Evolutionary conservation across 2,113 vertebrate genomes (phyloP), one percentile per base, ranked within the genome.

Genomic region (Empidonax traillii): DNA sequence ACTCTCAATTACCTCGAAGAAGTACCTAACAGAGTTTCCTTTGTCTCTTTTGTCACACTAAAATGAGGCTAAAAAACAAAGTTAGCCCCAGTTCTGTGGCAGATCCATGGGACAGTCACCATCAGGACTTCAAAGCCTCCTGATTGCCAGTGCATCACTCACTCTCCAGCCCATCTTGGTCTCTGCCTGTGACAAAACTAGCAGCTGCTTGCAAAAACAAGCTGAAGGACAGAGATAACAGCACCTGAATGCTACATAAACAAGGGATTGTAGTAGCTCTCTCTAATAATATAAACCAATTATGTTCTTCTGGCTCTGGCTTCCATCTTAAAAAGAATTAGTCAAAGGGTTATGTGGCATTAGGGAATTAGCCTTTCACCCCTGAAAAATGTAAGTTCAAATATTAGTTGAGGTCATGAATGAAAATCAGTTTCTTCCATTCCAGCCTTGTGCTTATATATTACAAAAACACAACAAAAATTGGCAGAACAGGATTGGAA

Each of bases 221-320:
- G 92, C 87, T 96, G 95, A 96, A 94, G 67, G 46, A 83, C 31
- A 85, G 87, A 95, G 93, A 74, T 96, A 97, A 97, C 78, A 91
- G 76, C 61, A 93, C 85, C 83, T 95, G 93, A 96, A 93, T 71
- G 78, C 75, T 71, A 93, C 63, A 49, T 22, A 82, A 84, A 85
- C 52, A 91, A 39, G 52, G 72, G 43, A 88, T 49, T 88, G 83
- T 75, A 52, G 72, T 58, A 77, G 55, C 72, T 93, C 59, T 44
- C 51, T 59, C 91, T 72, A 95, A 86, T 74, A 73, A 91, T 46
- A 84, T 72, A 95, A 96, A 66, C 47, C 52, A 92, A 94, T 95
- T 96, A 72, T 89, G 91, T 90, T 78, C 88, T 95, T 86, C 68
- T 81, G 52, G 44, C 56, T 93, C 85, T 62, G 58, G 75, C 89